Evolutionary conservation across 2,888 invertebrate genomes (phyloP).

Genomic region (Dryadula phaetusa): DNA sequence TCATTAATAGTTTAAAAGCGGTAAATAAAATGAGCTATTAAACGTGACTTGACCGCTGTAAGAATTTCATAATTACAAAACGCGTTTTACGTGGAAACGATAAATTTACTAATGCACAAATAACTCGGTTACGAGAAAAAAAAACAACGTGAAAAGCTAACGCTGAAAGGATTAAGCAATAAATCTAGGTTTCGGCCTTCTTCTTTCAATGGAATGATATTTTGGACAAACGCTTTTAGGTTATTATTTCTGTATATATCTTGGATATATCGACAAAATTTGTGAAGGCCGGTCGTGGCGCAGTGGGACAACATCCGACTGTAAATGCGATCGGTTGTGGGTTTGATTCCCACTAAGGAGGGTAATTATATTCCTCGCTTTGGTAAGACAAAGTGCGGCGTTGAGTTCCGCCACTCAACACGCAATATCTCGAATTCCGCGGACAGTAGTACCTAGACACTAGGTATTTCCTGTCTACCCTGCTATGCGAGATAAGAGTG

Average conservation of each 20-base stretch:
- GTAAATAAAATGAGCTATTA: background rate
- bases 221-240: background rate
- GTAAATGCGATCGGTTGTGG: no score
- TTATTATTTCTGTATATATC: background rate
- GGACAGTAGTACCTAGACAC: no score
- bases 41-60: background rate
- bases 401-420: no score
- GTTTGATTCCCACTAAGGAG: no score
- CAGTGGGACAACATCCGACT: no score
- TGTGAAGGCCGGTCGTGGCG: no score
- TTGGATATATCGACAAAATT: background rate
- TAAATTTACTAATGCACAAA: constrained; percentile 1
- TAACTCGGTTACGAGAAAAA: constrained; percentile 1
- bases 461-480: no score
- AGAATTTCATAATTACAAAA: constrained; percentile 5
- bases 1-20: constrained; percentile 1
- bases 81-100: background rate
- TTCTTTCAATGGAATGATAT: background rate
- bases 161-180: constrained; percentile 9
- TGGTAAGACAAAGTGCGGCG: no score
- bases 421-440: no score
- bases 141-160: constrained; percentile 5
- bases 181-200: background rate
- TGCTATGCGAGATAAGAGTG: background rate
- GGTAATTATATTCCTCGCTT: no score